Percentiles rank a stretch among this genome's conserved stretches.
phyloP scores from a whole-genome alignment of 2,113 vertebrate genomes.

The Aramus guarauna region DNA sequence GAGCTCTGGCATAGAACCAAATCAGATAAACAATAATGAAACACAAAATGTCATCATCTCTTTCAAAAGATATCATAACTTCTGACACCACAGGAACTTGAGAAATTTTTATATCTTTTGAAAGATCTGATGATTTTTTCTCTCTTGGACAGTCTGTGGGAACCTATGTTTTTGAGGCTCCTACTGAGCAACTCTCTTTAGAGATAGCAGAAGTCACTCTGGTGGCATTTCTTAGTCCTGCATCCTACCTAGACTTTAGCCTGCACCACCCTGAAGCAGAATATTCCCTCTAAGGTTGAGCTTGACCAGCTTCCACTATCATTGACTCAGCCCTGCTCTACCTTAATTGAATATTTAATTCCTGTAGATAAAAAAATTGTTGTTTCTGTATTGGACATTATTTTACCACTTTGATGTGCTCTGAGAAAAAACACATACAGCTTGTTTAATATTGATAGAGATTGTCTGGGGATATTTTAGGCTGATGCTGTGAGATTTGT shows the following conservation, averaged over 20 bases:
- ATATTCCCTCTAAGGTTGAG: not conserved
- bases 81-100: not conserved
- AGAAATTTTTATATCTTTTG: not conserved
- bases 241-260: accelerated
- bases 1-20: not conserved
- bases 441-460: not conserved
- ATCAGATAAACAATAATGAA: not conserved
- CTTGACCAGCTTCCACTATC: not conserved
- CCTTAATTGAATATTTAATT: not conserved
- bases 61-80: not conserved
- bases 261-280: not conserved
- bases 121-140: not conserved
- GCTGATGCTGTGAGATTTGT: accelerated
- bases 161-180: not conserved
- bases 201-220: not conserved
- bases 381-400: not conserved
- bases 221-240: not conserved
- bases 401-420: not conserved
- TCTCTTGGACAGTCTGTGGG: not conserved
- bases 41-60: not conserved
- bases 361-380: not conserved
- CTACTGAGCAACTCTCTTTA: not conserved
- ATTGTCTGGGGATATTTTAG: not conserved
- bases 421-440: not conserved
- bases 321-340: accelerated